phyloP scores from a whole-genome alignment of 1,140 invertebrate species.

The Drosophila athabasca region DNA sequence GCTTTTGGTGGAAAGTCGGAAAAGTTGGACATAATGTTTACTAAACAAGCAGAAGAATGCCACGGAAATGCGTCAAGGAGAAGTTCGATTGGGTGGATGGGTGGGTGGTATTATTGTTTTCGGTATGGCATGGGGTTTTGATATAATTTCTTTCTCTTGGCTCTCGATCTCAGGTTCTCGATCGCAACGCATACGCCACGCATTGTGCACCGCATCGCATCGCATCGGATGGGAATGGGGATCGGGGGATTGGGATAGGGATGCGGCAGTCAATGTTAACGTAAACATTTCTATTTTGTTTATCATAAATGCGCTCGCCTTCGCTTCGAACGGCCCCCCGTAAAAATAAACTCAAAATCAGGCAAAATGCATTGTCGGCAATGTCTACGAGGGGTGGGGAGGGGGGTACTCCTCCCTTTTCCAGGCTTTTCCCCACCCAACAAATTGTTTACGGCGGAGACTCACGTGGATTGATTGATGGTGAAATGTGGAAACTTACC shows the following conservation, averaged over 20 bases:
- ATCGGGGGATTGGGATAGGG: no score
- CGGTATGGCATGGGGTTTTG: not conserved
- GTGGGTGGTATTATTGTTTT: conserved; percentile 1
- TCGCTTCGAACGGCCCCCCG: conserved; percentile 4
- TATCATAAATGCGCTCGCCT: conserved; percentile 38
- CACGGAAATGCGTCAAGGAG: conserved; percentile 71
- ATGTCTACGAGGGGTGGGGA: not conserved
- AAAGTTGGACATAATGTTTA: conserved; percentile 58
- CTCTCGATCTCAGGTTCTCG: no score
- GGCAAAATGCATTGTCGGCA: conserved; percentile 21
- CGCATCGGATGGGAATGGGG: no score
- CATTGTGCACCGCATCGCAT: no score
- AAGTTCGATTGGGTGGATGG: conserved; percentile 20
- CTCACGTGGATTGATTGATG: conserved; percentile 70
- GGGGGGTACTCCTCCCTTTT: conserved; percentile 5
- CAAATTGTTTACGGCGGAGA: conserved; percentile 33
- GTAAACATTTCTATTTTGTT: conserved; percentile 58
- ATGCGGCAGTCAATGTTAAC: conserved; percentile 71
- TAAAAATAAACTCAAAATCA: conserved; percentile 47
- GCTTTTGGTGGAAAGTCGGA: conserved; percentile 11
- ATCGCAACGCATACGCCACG: conserved; percentile 16
- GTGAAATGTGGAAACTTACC: conserved; percentile 55
- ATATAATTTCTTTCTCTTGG: not conserved
- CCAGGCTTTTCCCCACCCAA: conserved; percentile 19
- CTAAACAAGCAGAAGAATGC: conserved; percentile 38